These are phyloP conservation scores for Dryas iulia DNA, from an alignment of 1,140 invertebrate genomes.

Conservation along the genomic window DNA sequence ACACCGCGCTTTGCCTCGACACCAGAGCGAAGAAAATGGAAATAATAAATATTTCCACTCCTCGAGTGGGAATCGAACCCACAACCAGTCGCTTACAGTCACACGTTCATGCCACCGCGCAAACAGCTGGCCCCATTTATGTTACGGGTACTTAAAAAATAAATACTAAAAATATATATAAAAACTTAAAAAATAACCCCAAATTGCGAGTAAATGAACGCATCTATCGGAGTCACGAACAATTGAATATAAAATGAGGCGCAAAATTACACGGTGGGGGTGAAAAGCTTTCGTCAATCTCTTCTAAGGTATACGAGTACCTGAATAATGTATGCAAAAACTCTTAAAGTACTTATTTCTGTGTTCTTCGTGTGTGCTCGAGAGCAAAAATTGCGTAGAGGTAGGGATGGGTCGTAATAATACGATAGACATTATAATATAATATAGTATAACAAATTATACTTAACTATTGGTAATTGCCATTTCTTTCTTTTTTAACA, in stretches of 20 bases:
- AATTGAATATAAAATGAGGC: constrained; percentile 2
- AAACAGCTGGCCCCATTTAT: too few species aligned
- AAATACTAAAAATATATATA: not conserved
- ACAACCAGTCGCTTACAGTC: too few species aligned
- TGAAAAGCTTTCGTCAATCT: not conserved
- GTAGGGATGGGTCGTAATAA: not conserved
- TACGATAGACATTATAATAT: not conserved
- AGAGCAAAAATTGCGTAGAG: not conserved
- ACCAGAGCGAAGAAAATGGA: too few species aligned
- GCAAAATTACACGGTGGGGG: not conserved
- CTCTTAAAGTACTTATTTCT: not conserved
- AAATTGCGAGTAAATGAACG: not conserved
- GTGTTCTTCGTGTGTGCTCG: not conserved
- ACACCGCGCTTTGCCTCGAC: too few species aligned
- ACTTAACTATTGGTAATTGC: too few species aligned
- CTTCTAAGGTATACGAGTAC: not conserved
- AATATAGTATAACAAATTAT: too few species aligned
- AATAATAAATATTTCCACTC: too few species aligned
- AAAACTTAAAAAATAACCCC: not conserved
- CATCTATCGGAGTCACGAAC: constrained; percentile 1
- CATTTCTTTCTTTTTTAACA: too few species aligned
- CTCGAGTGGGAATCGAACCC: too few species aligned
- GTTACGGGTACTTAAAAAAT: too few species aligned
- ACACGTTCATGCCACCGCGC: too few species aligned
- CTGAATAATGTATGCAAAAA: not conserved